A percentile compares a stretch with the other conserved stretches of the same genome.
Evolutionary conservation across 2,113 vertebrate species (phyloP).

Genomic region (Nothobranchius kuhntae): DNA sequence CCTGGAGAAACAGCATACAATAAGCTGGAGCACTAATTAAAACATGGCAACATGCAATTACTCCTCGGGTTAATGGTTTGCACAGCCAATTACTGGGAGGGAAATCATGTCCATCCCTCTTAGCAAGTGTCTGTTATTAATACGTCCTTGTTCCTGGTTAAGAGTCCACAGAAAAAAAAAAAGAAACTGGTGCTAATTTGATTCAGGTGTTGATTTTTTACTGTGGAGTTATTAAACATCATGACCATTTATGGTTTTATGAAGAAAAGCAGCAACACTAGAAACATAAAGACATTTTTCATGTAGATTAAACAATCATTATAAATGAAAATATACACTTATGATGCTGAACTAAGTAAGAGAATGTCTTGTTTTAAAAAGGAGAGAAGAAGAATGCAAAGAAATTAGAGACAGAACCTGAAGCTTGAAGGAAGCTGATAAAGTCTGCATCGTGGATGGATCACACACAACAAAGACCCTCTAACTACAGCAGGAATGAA

Average conservation of each 20-base stretch:
- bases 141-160: slow-evolving; percentile 27
- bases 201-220: background rate
- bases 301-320: no score
- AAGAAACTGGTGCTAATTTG: slow-evolving; percentile 4
- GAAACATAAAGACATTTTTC: no score
- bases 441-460: background rate
- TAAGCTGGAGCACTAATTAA: slow-evolving; percentile 67
- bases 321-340: background rate
- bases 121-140: slow-evolving; percentile 38
- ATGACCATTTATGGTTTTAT: background rate
- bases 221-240: background rate
- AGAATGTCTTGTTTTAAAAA: no score
- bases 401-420: background rate
- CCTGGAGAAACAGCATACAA: slow-evolving; percentile 54
- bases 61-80: slow-evolving; percentile 36
- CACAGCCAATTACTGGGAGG: slow-evolving; percentile 64
- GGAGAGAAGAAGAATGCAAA: no score
- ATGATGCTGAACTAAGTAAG: background rate
- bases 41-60: slow-evolving; percentile 74
- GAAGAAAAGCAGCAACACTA: background rate
- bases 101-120: slow-evolving; percentile 33
- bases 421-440: background rate
- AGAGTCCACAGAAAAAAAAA: slow-evolving; percentile 9
- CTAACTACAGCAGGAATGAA: background rate
- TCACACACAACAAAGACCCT: background rate